Percentiles rank a stretch among this genome's conserved stretches.
These are phyloP conservation scores for Spialia ferax DNA, from an alignment of 2,888 invertebrate genomes.

Conservation along the genomic window DNA sequence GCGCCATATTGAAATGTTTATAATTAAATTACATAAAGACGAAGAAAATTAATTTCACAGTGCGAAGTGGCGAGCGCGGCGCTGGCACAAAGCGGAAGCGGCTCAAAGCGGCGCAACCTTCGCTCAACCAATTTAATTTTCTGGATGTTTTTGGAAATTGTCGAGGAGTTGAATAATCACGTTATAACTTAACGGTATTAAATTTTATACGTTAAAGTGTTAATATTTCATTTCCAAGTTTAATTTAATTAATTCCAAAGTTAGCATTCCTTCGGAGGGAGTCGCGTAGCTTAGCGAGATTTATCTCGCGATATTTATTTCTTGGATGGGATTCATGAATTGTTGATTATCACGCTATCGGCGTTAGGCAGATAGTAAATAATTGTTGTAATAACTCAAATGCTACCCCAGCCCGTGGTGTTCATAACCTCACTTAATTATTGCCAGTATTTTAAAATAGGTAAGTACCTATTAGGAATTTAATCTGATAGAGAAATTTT, in stretches of 20 bases:
- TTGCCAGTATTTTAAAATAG: background rate
- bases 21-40: conserved; percentile 87
- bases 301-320: conserved; percentile 58
- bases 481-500: too few relatives aligned
- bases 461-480: too few relatives aligned
- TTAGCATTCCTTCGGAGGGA: conserved; percentile 65
- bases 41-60: conserved; percentile 87
- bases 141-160: conserved; percentile 84
- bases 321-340: conserved; percentile 40
- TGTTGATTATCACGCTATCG: conserved; percentile 41
- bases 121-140: conserved; percentile 82
- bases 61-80: conserved; percentile 76
- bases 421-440: background rate
- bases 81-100: conserved; percentile 70
- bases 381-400: conserved; percentile 38
- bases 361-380: conserved; percentile 37
- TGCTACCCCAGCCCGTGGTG: background rate
- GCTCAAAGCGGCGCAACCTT: conserved; percentile 75
- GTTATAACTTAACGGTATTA: conserved; percentile 86
- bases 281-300: conserved; percentile 55
- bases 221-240: conserved; percentile 87
- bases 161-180: conserved; percentile 85
- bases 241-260: conserved; percentile 86
- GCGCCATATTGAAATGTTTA: conserved; percentile 87
- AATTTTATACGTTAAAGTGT: conserved; percentile 86